Percentiles rank a stretch among this genome's conserved stretches.
phyloP scores from a whole-genome alignment of 2,888 invertebrate genomes.

The Copidosoma aretas region DNA sequence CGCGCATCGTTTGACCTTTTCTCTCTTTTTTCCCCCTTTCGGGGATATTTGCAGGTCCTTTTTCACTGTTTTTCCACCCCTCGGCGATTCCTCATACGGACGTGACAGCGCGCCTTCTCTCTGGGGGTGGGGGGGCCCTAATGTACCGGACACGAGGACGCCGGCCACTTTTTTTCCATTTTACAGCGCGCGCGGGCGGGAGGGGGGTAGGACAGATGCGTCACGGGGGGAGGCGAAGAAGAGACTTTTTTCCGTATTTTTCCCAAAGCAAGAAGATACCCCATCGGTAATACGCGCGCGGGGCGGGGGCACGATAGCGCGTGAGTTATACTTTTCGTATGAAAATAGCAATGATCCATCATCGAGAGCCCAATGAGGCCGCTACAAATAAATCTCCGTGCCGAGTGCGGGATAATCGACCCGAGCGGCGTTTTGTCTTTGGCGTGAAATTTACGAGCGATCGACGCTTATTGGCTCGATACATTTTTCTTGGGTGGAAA shows the following conservation, averaged over 20 bases:
- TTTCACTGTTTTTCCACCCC: conserved; percentile 31
- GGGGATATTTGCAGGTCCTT: conserved; percentile 19
- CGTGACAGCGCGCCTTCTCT: conserved; percentile 17
- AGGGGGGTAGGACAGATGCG: conserved; percentile 1
- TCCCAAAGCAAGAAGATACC: not conserved
- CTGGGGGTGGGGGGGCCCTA: conserved; percentile 16
- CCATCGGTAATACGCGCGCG: not conserved
- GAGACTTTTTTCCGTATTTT: conserved; percentile 4
- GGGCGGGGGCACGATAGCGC: conserved; percentile 1
- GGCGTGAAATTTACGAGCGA: not conserved
- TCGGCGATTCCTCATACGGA: conserved; percentile 32
- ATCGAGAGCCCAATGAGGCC: not conserved
- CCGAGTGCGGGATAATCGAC: not conserved
- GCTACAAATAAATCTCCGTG: not conserved
- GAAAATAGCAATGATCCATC: not conserved
- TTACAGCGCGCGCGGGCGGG: not conserved
- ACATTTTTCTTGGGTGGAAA: not conserved
- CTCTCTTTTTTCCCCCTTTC: not conserved
- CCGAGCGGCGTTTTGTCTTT: too few relatives aligned
- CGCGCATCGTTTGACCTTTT: conserved; percentile 35
- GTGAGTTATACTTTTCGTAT: conserved; percentile 3
- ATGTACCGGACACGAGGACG: conserved; percentile 27
- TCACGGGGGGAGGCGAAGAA: conserved; percentile 6
- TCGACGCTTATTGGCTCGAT: not conserved
- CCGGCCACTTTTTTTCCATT: conserved; percentile 13